Base-by-base conservation (phyloP, 2,888 invertebrate species). In the Bedellia somnulentella region DNA sequence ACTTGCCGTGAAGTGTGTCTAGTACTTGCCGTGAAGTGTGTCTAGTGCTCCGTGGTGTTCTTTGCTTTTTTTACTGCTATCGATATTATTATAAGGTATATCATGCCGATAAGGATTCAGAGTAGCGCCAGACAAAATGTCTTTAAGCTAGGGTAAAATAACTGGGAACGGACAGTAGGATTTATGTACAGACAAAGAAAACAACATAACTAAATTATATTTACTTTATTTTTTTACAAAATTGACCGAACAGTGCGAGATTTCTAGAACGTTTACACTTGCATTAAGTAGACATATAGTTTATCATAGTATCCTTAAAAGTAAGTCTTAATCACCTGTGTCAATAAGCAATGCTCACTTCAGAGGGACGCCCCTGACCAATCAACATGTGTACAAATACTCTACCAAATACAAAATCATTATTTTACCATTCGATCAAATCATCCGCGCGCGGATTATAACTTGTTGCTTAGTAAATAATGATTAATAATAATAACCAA, bases 221-320 rank as follows among this genome's bases (percentile, higher is more conserved):
- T n/a, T n/a, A 60, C 57, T 71, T 73, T 62, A 61, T 66, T 71
- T 71, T 63, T 68, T 70, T 70, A 71, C 68, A 75, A 75, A 75
- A 73, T 75, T 75, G 75, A 75, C 75, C 75, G 75, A 75, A 75
- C 73, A 75, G 75, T 75, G 75, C 75, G 75, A 75, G 73, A 75
- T 75, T 75, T 73, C 73, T 73, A 75, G 66, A 68, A 73, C 64
- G 75, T 75, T 73, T 73, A 73, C 71, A 73, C 67, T 75, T 73
- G 75, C 71, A 68, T 71, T 75, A 75, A 73, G 75, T 75, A 75
- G 75, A 73, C 70, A 73, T 70, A 70, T 62, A 68, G 64, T 5
- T 64, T 70, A 71, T 61, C 57, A 62, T 68, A 62, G 68, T 66
- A 60, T 57, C 57, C 73, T 75, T 73, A 73, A 61, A 70, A 58